Evolutionary conservation across 2,113 vertebrate genomes (phyloP).

Genomic region (Stegostoma tigrinum): DNA sequence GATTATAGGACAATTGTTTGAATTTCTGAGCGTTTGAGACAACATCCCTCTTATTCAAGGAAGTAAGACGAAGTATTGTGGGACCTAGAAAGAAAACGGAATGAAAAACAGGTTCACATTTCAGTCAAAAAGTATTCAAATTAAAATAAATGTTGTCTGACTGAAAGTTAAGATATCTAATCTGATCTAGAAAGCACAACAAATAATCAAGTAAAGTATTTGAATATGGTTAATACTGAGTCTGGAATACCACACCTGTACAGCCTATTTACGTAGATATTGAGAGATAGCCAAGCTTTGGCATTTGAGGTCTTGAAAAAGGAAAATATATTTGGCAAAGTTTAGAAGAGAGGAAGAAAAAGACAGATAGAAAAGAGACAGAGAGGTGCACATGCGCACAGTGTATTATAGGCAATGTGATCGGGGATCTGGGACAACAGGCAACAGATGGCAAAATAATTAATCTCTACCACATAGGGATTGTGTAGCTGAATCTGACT

Average conservation of each 20-base stretch:
- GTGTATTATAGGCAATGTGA: not conserved
- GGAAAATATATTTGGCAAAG: not conserved
- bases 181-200: not conserved
- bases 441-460: slow-evolving; percentile 25
- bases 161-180: not conserved
- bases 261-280: not conserved
- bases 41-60: not conserved
- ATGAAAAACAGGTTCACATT: not conserved
- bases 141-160: not conserved
- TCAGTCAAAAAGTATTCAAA: not conserved
- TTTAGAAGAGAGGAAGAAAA: not conserved
- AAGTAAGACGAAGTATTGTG: not conserved
- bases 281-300: not conserved
- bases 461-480: not conserved
- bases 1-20: not conserved
- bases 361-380: not conserved
- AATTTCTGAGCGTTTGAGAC: not conserved
- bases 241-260: not conserved
- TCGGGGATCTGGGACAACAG: not conserved
- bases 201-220: not conserved
- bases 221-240: not conserved
- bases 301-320: not conserved
- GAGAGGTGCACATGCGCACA: too few relatives aligned
- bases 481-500: not conserved
- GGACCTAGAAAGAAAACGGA: not conserved